Base-by-base conservation (phyloP, 2,113 vertebrate genomes). In the Gopherus flavomarginatus region DNA sequence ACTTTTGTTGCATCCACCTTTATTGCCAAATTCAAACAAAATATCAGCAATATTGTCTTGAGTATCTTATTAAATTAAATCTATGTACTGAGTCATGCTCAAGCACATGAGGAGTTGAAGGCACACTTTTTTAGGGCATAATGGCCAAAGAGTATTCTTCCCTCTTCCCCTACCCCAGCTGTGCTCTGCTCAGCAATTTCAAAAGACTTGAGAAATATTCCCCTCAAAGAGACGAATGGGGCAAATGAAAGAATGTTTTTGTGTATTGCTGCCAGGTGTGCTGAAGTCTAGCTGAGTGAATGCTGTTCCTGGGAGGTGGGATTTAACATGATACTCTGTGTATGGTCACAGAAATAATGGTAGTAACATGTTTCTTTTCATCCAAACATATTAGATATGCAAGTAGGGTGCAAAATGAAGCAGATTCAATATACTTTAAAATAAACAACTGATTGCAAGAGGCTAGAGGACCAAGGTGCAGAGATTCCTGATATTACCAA, bases 121-220 rank as follows among this genome's bases (percentile, higher is more conserved):
- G n/a, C 0, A 69, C 3, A 29, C 2, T 0, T 4, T 35, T 86
- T 92, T 38, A 44, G 4, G 8, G 82, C 47, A 19, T 38, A 50
- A 24, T 82, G 35, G 26, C 29, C 1, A 8, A 85, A 69, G 87
- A 82, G 22, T 59, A 24, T 2, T 83, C 1, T 6, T 88, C 85
- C 35, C 12, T 69, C 42, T 83, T 26, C 19, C 38, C 9, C 80
- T 13, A 17, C 8, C 8, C 31, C 79, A 53, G 86, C 49, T 81
- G 5, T 50, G 35, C 4, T 59, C 2, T 77, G 14, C 22, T 62
- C 31, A 87, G 87, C 42, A 90, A 54, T 59, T 35, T 65, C 44
- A 77, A 47, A 83, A n/a, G 5, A 78, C 14, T 21, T 57, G 19
- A 8, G 17, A 65, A 44, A 54, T 31, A 54, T 2, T 24, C 11